phyloP scores from a whole-genome alignment of 2,113 vertebrate genomes.

The Datnioides undecimradiatus region DNA sequence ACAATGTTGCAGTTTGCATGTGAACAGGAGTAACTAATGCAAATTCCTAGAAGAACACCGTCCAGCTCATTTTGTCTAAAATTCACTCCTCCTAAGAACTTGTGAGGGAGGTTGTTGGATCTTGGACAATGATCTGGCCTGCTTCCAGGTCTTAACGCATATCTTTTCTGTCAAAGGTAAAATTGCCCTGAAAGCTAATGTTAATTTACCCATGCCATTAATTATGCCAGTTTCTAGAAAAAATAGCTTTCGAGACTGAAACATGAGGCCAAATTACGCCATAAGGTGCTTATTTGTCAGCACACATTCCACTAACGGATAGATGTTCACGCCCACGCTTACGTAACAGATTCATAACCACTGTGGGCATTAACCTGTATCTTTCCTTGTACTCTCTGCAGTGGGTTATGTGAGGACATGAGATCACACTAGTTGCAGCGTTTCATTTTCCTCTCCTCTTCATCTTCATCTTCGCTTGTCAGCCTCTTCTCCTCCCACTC shows the following conservation, averaged over 20 bases:
- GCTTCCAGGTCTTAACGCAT: not conserved
- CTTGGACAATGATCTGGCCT: not conserved
- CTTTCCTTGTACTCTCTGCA: constrained; percentile 49
- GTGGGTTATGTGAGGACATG: constrained; percentile 30
- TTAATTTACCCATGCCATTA: not conserved
- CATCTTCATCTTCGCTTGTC: constrained; percentile 39
- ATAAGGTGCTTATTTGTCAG: not conserved
- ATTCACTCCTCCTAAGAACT: not conserved
- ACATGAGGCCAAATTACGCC: constrained; percentile 2
- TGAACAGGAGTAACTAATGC: not conserved
- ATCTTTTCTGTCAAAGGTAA: not conserved
- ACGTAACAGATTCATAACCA: constrained; percentile 16
- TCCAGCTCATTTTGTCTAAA: not conserved
- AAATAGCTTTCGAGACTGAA: not conserved
- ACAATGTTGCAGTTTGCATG: constrained; percentile 35
- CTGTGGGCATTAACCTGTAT: not conserved
- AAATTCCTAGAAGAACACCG: not conserved
- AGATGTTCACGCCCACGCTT: constrained; percentile 9
- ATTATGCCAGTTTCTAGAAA: not conserved
- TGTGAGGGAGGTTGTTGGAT: not conserved
- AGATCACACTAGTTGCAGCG: constrained; percentile 6
- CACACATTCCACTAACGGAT: constrained; percentile 1
- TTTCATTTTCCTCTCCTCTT: constrained; percentile 35
- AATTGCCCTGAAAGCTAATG: not conserved
- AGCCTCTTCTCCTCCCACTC: constrained; percentile 55